Base-by-base conservation (phyloP, 1,140 invertebrate species). In the Pseudomyrmex dendroicus region DNA sequence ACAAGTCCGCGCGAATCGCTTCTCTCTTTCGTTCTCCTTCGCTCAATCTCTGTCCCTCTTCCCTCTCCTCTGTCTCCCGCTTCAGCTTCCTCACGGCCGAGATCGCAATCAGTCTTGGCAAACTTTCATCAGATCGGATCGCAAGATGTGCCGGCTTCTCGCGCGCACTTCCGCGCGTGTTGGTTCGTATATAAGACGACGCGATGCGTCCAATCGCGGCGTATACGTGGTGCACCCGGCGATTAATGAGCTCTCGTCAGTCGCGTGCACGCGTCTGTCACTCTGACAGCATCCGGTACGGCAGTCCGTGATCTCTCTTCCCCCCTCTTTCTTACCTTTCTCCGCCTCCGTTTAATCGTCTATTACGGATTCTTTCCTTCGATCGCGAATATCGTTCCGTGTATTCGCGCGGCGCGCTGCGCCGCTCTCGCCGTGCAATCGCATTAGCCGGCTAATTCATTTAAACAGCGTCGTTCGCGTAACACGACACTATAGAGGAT, bases 121-220 rank as follows among this genome's bases (percentile, higher is more conserved):
- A 56, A 86, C 89, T 89, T 91, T 90, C 90, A 89, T 90, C 90
- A 84, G 84, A 89, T 89, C 86, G 74, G 15, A 9, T 46, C 64
- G 46, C 62, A 25, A 73, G 52, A 72, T 72, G 72, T 83, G 25
- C 17, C 44, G 50, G 64, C 50, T 48, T 17, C 54, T 35, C 35
- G 35, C 35, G 35, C 44, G 20, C 25, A 80, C 54, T 80, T 72
- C 70, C 73, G 73, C 72, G n/a, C 46, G 66, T 70, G 64, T 67
- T 78, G 46, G 50, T 78, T 84, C 54, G 20, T 46, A 13, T 57
- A 68, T 50, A 44, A 64, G 35, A 12, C 70, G 46, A 57, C 46
- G 52, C 50, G 52, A 70, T 72, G 83, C 70, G 64, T 68, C 35
- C 35, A 67, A 76, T 61, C 56, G 17, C 57, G 35, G 35, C 35